These are phyloP conservation scores for Sander lucioperca DNA, from an alignment of 2,113 vertebrate genomes.

Conservation along the genomic window DNA sequence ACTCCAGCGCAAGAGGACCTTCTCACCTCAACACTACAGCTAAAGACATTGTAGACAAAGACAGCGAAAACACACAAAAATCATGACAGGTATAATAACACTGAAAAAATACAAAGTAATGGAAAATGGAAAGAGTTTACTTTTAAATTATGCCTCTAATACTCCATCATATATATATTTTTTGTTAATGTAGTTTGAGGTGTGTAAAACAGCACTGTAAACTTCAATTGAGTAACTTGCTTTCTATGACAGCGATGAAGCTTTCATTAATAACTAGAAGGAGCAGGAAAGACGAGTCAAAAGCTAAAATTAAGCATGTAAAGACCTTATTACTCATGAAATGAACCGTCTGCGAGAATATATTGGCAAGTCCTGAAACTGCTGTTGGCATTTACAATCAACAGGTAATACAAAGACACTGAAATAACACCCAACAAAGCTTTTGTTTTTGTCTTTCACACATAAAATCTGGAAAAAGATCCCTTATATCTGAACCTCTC, in stretches of 20 bases:
- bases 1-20: slow-evolving; percentile 81
- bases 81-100: slow-evolving; percentile 70
- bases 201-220: slow-evolving; percentile 80
- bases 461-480: slow-evolving; percentile 63
- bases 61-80: slow-evolving; percentile 69
- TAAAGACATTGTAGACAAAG: slow-evolving; percentile 69
- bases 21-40: slow-evolving; percentile 64
- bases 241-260: slow-evolving; percentile 71
- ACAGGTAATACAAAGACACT: slow-evolving; percentile 71
- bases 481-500: slow-evolving; percentile 53
- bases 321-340: slow-evolving; percentile 52
- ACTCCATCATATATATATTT: slow-evolving; percentile 72
- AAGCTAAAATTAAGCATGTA: slow-evolving; percentile 67
- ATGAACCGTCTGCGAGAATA: slow-evolving; percentile 52
- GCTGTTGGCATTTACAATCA: slow-evolving; percentile 74
- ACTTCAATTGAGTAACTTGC: slow-evolving; percentile 67
- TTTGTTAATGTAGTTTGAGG: slow-evolving; percentile 70
- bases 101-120: slow-evolving; percentile 69
- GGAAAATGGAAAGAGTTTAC: slow-evolving; percentile 71
- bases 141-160: slow-evolving; percentile 82
- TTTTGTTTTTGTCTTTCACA: slow-evolving; percentile 62
- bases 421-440: slow-evolving; percentile 60
- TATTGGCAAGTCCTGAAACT: slow-evolving; percentile 62
- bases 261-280: slow-evolving; percentile 72
- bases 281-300: slow-evolving; percentile 51